Evolutionary conservation across 1,140 invertebrate genomes (phyloP), one percentile per base, ranked within the genome.

Genomic region (Agraylea sexmaculata): DNA sequence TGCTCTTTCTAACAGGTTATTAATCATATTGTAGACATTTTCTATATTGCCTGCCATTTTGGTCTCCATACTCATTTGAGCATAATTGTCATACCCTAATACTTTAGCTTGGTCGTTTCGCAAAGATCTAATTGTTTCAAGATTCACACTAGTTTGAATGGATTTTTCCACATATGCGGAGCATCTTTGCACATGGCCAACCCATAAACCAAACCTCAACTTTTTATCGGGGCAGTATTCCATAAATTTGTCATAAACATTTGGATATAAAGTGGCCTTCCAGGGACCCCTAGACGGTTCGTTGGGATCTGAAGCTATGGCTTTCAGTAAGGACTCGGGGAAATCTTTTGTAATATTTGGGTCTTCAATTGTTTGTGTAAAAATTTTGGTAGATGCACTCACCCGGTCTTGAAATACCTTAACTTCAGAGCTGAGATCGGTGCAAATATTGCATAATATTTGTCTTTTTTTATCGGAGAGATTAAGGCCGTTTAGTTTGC

Each of bases 41-140:
- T 84, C 73, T n/a, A 90, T 60, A 47, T 59, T 80, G 21, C 78
- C 81, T 2, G 88, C 87, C 87, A 95, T 93, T 71, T 93, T 94
- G 0, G 87, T 92, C 67, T 87, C 77, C 86, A 95, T 89, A 20
- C 83, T 88, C 76, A 94, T 77, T 20, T 91, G 76, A 0, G 73
- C 78, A 63, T 71, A 93, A 42, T 70, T 78, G 34, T 80, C 66
- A 58, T 77, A 95, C 0, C 89, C 89, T 31, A 94, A 63, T 15
- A 80, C 46, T 51, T 77, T 67, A 0, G 89, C 88, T 53, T 84
- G 74, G 31, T 80, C 72, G 18, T 56, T 58, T 54, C 86, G 77
- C 29, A 74, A 54, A 22, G 51, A 56, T 22, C 88, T 66, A 30
- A 94, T 83, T 52, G 85, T 75, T 58, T 92, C 84, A 35, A 93